Evolutionary conservation across 92 coral and sea anemone genomes (phyloP).

Genomic region (Phenganax stokvisi): DNA sequence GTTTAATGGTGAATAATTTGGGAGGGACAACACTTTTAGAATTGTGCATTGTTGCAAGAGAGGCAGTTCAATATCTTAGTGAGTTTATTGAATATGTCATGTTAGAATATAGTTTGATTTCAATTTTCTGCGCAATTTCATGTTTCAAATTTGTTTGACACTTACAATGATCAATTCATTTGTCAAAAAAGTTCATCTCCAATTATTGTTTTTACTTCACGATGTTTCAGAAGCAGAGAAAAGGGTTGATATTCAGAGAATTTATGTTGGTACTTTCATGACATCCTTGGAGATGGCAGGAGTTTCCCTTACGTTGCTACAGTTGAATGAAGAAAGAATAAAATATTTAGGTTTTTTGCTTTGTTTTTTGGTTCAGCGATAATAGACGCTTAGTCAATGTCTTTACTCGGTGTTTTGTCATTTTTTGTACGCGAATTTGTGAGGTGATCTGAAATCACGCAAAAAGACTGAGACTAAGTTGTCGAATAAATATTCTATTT

Average conservation of each 20-base stretch:
- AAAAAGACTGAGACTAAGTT: too few species aligned
- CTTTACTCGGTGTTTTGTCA: slow-evolving; percentile 55
- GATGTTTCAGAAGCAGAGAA: slow-evolving; percentile 50
- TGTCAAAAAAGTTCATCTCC: background rate
- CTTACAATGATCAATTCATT: too few species aligned
- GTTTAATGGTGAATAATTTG: slow-evolving; percentile 79
- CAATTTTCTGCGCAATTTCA: background rate
- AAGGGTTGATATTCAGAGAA: slow-evolving; percentile 69
- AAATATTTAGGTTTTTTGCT: slow-evolving; percentile 62
- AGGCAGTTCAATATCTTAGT: slow-evolving; percentile 77
- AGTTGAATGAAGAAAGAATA: slow-evolving; percentile 62
- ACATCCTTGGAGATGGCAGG: slow-evolving; percentile 97
- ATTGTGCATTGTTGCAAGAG: slow-evolving; percentile 71
- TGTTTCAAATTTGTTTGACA: too few species aligned
- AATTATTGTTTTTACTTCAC: background rate
- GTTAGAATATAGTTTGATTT: too few species aligned
- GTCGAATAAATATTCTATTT: too few species aligned
- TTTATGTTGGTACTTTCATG: slow-evolving; percentile 81
- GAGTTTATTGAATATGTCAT: slow-evolving; percentile 8
- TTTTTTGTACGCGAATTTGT: slow-evolving; percentile 49
- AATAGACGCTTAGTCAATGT: slow-evolving; percentile 14
- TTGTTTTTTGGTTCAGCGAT: background rate
- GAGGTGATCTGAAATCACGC: too few species aligned
- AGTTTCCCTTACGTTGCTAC: slow-evolving; percentile 79
- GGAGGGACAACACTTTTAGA: slow-evolving; percentile 89